A percentile compares a stretch with the other conserved stretches of the same genome.
These are phyloP conservation scores for Melanocharis versteri DNA, from an alignment of 2,113 vertebrate species.

Conservation along the genomic window DNA sequence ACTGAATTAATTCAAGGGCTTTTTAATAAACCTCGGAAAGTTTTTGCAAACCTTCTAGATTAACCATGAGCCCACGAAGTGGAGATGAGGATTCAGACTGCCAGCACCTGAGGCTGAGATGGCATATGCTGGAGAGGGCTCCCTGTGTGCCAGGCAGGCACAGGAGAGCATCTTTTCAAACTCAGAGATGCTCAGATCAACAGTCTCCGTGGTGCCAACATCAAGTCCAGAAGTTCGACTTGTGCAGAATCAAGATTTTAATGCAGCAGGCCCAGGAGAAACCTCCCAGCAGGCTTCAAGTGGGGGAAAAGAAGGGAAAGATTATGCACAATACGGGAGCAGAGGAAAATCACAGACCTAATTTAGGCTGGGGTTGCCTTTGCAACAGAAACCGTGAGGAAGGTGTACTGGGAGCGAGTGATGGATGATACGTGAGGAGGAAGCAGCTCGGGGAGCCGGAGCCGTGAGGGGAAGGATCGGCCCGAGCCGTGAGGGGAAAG, in stretches of 20 bases:
- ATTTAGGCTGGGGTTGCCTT: neutral
- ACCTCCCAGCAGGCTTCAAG: neutral
- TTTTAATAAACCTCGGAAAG: neutral
- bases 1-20: neutral
- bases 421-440: neutral
- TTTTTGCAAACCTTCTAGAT: neutral
- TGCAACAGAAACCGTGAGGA: neutral
- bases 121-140: neutral
- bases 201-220: neutral
- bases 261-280: neutral
- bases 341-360: neutral
- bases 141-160: neutral
- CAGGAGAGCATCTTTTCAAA: neutral
- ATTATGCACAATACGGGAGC: neutral
- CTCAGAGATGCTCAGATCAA: neutral
- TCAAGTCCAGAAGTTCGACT: neutral
- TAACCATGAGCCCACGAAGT: neutral
- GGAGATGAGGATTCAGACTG: neutral
- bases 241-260: neutral
- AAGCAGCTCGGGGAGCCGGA: neutral
- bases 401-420: neutral
- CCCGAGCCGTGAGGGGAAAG: neutral
- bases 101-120: neutral
- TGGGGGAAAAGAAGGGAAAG: neutral
- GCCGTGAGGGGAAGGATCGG: fast-evolving